A percentile compares a stretch with the other conserved stretches of the same genome.
Conservation (phyloP, 2,888 invertebrate species). For the Ophonus ardosiacus region DNA sequence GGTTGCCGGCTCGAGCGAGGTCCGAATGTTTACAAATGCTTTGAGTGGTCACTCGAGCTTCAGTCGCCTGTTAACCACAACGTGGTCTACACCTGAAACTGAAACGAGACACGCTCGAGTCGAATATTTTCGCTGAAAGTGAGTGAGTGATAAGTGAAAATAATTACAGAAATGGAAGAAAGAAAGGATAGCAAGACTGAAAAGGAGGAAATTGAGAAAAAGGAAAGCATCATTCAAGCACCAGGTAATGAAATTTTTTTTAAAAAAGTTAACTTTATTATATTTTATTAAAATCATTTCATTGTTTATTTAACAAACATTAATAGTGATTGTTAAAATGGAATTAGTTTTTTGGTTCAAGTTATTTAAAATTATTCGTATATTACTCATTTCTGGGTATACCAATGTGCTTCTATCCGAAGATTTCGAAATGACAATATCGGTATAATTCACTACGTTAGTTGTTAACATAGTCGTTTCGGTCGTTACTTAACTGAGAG, state of each 20-base stretch:
- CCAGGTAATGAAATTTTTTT: not conserved
- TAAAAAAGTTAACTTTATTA: not conserved
- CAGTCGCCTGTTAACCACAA: not conserved
- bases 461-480: too few relatives aligned
- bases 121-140: not conserved
- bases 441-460: too few relatives aligned
- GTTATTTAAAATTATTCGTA: too few relatives aligned
- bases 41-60: too few relatives aligned
- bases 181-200: not conserved
- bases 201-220: not conserved
- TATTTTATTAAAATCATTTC: too few relatives aligned
- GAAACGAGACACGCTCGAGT: not conserved
- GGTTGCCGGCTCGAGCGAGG: not conserved
- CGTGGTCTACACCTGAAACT: not conserved
- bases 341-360: too few relatives aligned
- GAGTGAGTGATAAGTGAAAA: slow-evolving; percentile 8
- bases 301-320: too few relatives aligned
- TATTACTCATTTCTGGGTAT: too few relatives aligned
- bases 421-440: too few relatives aligned
- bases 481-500: too few relatives aligned
- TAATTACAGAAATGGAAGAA: not conserved
- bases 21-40: slow-evolving; percentile 10
- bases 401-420: too few relatives aligned
- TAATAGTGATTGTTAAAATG: too few relatives aligned
- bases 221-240: not conserved